Conservation (phyloP, 2,888 invertebrate species). For the Ametastegia equiseti region DNA sequence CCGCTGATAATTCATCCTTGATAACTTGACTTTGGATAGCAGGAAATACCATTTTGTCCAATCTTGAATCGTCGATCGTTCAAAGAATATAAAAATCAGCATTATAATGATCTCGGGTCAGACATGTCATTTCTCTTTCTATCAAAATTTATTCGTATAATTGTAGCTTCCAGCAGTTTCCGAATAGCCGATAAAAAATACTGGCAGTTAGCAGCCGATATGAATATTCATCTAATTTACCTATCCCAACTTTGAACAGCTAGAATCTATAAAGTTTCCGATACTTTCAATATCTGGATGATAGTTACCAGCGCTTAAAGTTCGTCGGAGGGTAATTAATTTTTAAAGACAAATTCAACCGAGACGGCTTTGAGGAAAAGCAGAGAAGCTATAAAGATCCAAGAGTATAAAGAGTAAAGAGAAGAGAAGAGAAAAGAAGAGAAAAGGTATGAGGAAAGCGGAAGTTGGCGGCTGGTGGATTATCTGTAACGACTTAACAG, state of each 20-base stretch:
- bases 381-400: neutral
- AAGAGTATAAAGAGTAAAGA: no score
- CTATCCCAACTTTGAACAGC: neutral
- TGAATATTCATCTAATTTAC: neutral
- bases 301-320: slow-evolving; percentile 22
- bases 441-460: neutral
- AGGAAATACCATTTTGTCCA: neutral
- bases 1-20: slow-evolving; percentile 16
- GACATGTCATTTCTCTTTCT: no score
- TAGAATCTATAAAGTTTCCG: neutral
- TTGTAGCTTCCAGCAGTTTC: no score
- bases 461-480: slow-evolving; percentile 22
- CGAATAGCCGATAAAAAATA: neutral
- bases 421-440: neutral
- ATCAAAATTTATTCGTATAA: no score
- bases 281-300: slow-evolving; percentile 36
- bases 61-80: neutral
- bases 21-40: neutral
- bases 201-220: neutral
- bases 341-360: slow-evolving; percentile 7
- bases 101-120: no score
- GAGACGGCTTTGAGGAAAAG: neutral
- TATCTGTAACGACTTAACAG: slow-evolving; percentile 46
- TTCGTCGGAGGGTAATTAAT: slow-evolving; percentile 24
- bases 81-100: neutral